Evolutionary conservation across 2,113 vertebrate species (phyloP), one percentile per base, ranked within the genome.

Genomic region (Plecotus auritus): DNA sequence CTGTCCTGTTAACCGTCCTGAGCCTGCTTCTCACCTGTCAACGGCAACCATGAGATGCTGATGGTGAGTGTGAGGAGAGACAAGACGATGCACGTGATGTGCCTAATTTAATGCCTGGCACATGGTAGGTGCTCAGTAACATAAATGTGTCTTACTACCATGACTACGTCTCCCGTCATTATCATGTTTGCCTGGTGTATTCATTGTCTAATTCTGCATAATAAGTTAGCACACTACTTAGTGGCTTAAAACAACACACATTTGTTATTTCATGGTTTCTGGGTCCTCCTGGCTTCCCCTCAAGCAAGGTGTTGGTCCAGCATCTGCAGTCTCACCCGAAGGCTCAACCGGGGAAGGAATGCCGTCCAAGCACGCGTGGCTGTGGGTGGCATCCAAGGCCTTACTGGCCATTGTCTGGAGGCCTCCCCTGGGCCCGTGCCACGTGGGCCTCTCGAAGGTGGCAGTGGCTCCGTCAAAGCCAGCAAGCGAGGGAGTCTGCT

Each of bases 1-100:
- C 78, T 17, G 30, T 4, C 26, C 10, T 30, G 40, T 45, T 30
- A 20, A 42, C 6, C 42, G 17, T 12, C 9, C 51, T 0, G 18
- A 26, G 30, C 17, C 72, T 81, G 45, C 37, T 78, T 45, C 45
- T 20, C 13, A 7, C 30, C 56, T 23, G 18, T 45, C 17, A 26
- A 45, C 5, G 22, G 37, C 11, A 28, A 30, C 49, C 4, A 5
- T 20, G 26, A n/a, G 61, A 5, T 1, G 26, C 8, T 8, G 10
- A 2, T 1, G 14, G 35, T 9, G 20, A 49, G 11, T 7, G 8
- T 40, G 72, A 32, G 30, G 40, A 32, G 20, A 18, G 7, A 17
- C 37, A 30, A 45, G 61, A 30, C 23, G 1, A 1, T 0, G 2
- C 26, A 0, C 0, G 5, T 6, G 72, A 70, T 28, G 5, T 5